Percentiles rank a stretch among this genome's conserved stretches.
Evolutionary conservation across 2,888 invertebrate species (phyloP).

Genomic region (Osedax fenrisi): DNA sequence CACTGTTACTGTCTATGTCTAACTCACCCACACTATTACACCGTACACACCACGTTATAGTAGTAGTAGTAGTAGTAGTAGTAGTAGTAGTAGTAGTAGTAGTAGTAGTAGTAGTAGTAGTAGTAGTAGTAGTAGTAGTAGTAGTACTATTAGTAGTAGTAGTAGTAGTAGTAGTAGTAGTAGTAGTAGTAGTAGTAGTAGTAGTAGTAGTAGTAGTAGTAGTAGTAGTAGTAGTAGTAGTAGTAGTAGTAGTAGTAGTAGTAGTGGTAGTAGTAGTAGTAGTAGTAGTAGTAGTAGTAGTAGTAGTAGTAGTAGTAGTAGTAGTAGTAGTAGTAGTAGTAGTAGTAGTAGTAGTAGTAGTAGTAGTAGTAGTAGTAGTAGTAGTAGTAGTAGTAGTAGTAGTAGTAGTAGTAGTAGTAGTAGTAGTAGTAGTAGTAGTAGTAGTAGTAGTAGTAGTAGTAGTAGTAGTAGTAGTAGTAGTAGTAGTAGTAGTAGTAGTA

Average conservation of each 20-base stretch:
- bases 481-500: neutral
- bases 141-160: conserved; percentile 11
- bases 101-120: conserved; percentile 16
- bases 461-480: neutral
- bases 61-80: neutral
- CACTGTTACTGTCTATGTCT: too few relatives aligned
- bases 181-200: conserved; percentile 16
- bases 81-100: conserved; percentile 9
- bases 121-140: conserved; percentile 16
- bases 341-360: neutral
- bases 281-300: conserved; percentile 13
- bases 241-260: conserved; percentile 16
- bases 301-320: conserved; percentile 8
- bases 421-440: neutral
- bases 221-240: neutral
- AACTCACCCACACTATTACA: too few relatives aligned
- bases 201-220: conserved; percentile 10
- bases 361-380: neutral
- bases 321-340: neutral
- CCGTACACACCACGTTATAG: too few relatives aligned
- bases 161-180: conserved; percentile 5
- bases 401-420: neutral
- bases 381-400: neutral
- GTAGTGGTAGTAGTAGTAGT: conserved; percentile 3
- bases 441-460: neutral